phyloP scores from a whole-genome alignment of 2,797 vertebrate genomes.

The Psittacula derbiana region DNA sequence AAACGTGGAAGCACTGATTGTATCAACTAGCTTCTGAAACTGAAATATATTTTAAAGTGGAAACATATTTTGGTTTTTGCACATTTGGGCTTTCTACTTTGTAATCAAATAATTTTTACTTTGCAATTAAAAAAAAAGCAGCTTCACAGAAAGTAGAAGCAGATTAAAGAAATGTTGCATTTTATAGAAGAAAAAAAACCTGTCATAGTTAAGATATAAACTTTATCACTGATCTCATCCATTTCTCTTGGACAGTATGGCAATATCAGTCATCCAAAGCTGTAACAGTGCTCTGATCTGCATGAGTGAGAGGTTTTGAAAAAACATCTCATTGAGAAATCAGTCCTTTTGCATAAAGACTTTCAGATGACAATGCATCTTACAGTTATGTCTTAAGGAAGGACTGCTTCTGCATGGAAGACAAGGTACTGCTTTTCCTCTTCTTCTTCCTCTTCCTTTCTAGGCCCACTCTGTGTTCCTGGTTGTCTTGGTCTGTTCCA shows the following conservation, averaged over 20 bases:
- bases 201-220: neutral
- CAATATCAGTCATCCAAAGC: neutral
- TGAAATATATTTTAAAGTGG: neutral
- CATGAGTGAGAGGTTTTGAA: neutral
- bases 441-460: neutral
- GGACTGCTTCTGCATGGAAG: rapidly evolving
- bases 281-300: neutral
- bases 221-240: neutral
- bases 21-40: neutral
- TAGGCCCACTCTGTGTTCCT: neutral
- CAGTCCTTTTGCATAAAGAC: neutral
- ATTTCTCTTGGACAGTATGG: neutral
- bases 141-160: neutral
- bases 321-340: neutral
- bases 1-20: neutral
- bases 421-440: neutral
- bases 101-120: neutral
- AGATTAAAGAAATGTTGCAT: neutral
- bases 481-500: neutral
- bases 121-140: neutral
- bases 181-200: neutral
- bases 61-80: neutral
- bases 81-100: neutral
- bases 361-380: neutral
- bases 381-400: neutral